phyloP scores from a whole-genome alignment of 2,888 invertebrate genomes.

The Drosophila koepferae region DNA sequence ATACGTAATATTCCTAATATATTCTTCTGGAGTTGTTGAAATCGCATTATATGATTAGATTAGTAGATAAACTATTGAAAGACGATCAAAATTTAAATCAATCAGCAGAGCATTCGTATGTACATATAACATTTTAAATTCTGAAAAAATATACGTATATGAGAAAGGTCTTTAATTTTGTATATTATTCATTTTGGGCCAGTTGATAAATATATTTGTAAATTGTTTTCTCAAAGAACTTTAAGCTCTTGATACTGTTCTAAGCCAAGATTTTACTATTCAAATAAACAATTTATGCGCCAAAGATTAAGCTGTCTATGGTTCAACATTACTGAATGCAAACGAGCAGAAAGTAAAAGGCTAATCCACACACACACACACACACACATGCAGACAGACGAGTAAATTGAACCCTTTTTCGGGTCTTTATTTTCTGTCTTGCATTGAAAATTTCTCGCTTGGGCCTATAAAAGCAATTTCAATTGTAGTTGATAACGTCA shows the following conservation, averaged over 20 bases:
- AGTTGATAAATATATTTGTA: neutral
- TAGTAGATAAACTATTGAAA: too few species aligned
- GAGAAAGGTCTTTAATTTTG: neutral
- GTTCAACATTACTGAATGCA: conserved; percentile 1
- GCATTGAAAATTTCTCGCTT: conserved; percentile 42
- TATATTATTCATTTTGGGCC: neutral
- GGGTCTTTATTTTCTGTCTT: conserved; percentile 4
- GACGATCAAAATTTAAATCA: too few species aligned
- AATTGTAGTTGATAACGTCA: conserved; percentile 58
- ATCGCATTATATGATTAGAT: too few species aligned
- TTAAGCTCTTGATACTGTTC: neutral
- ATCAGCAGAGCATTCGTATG: too few species aligned
- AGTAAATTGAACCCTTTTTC: conserved; percentile 7
- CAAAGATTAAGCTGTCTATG: conserved; percentile 3
- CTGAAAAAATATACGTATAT: too few species aligned
- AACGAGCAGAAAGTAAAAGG: conserved; percentile 6
- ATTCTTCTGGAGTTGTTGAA: too few species aligned
- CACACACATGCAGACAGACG: neutral
- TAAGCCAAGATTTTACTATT: neutral
- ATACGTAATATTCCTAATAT: too few species aligned
- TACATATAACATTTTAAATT: too few species aligned
- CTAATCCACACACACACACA: neutral
- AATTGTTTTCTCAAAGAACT: neutral
- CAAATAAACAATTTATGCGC: conserved; percentile 3
- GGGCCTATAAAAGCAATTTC: conserved; percentile 45